Evolutionary conservation across 2,113 vertebrate species (phyloP).

Genomic region (Labeo rohita): DNA sequence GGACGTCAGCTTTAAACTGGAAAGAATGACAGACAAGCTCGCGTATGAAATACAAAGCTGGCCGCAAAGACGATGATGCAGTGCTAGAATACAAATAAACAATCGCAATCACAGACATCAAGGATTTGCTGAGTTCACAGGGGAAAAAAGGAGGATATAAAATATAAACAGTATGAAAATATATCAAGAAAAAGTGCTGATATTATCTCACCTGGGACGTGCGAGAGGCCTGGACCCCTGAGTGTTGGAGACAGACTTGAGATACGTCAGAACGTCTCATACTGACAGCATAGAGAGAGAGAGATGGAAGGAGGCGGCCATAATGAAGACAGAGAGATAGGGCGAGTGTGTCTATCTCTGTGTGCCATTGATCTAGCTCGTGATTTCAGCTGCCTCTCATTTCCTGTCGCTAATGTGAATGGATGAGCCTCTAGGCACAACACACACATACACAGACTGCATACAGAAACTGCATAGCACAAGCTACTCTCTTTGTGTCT

Average conservation of each 20-base stretch:
- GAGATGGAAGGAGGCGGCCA: constrained; percentile 31
- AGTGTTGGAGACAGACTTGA: constrained; percentile 19
- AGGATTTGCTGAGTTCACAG: not conserved
- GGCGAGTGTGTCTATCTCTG: constrained; percentile 42
- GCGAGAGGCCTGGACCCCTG: not conserved
- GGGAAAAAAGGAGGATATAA: not conserved
- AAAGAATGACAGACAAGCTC: not conserved
- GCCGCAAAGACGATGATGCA: not conserved
- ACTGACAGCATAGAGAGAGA: constrained; percentile 8
- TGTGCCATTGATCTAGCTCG: constrained; percentile 57
- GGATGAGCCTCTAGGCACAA: constrained; percentile 53
- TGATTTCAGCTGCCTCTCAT: constrained; percentile 64
- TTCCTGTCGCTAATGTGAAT: constrained; percentile 63
- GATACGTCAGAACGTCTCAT: constrained; percentile 20
- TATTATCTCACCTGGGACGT: constrained; percentile 8
- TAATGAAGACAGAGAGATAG: constrained; percentile 56
- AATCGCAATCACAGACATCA: not conserved
- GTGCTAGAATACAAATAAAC: not conserved
- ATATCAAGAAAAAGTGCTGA: not conserved
- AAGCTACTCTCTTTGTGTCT: constrained; percentile 44
- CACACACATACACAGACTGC: constrained; percentile 39
- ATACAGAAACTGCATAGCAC: constrained; percentile 37
- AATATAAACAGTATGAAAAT: constrained; percentile 17
- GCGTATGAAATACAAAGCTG: not conserved
- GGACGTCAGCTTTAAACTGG: not conserved